These are phyloP conservation scores for Drosophila repletoides DNA, from an alignment of 1,140 invertebrate species.

Conservation along the genomic window DNA sequence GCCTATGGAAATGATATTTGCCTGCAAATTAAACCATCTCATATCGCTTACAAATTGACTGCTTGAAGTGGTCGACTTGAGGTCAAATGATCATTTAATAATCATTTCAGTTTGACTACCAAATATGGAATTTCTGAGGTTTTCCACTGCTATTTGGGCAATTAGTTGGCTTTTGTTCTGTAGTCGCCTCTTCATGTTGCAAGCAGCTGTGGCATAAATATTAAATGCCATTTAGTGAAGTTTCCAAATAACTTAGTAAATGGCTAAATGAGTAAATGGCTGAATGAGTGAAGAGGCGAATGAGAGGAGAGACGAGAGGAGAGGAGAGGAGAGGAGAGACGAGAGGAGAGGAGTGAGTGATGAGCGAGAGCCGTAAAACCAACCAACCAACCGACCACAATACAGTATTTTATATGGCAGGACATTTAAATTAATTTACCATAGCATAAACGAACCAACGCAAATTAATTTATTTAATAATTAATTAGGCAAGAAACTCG, in stretches of 20 bases:
- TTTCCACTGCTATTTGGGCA: conserved; percentile 45
- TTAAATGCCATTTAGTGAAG: conserved; percentile 55
- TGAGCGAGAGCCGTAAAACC: conserved; percentile 17
- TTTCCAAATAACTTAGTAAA: conserved; percentile 23
- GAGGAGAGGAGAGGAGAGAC: too few species aligned
- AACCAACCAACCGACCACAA: conserved; percentile 8
- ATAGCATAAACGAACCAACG: conserved; percentile 47
- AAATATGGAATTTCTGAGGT: too few species aligned
- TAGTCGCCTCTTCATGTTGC: conserved; percentile 13
- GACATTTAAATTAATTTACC: conserved; percentile 79
- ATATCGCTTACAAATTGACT: not conserved
- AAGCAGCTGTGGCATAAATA: conserved; percentile 64
- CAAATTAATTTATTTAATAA: conserved; percentile 81
- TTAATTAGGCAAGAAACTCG: conserved; percentile 76
- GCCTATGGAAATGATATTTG: conserved; percentile 8
- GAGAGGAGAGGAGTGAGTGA: too few species aligned
- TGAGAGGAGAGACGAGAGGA: too few species aligned
- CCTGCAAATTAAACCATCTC: too few species aligned
- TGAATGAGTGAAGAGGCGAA: conserved; percentile 7
- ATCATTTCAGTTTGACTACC: conserved; percentile 23
- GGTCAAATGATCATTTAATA: conserved; percentile 62
- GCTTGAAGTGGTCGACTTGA: conserved; percentile 30
- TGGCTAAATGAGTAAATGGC: not conserved
- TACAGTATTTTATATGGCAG: conserved; percentile 43
- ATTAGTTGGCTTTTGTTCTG: conserved; percentile 62